Evolutionary conservation across 2,888 invertebrate genomes (phyloP).

Genomic region (Dynastes grantii): DNA sequence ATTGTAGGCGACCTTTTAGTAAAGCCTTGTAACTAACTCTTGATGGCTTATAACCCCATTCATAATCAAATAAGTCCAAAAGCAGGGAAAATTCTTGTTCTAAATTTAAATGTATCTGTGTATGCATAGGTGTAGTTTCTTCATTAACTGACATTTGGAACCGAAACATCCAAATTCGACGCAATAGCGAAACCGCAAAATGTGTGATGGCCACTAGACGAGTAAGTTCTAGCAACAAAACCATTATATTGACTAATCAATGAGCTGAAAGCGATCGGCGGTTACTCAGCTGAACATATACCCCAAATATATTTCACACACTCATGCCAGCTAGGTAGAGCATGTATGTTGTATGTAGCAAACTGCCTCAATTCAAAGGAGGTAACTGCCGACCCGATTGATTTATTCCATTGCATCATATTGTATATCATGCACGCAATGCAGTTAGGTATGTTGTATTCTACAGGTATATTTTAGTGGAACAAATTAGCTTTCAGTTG

Average conservation of each 20-base stretch:
- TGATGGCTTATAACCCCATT: too few species aligned
- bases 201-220: conserved; percentile 5
- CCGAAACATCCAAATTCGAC: neutral
- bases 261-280: conserved; percentile 36
- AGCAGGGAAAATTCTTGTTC: neutral
- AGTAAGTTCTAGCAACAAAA: conserved; percentile 34
- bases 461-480: conserved; percentile 6
- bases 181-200: conserved; percentile 23
- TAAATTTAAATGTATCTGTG: neutral
- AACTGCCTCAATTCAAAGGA: neutral
- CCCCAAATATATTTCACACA: conserved; percentile 17
- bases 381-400: neutral
- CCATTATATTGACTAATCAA: conserved; percentile 40
- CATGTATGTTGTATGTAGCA: neutral
- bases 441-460: neutral
- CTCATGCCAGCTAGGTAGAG: neutral
- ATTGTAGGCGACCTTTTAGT: too few species aligned
- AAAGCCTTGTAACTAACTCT: too few species aligned
- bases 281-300: conserved; percentile 32
- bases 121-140: neutral
- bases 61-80: too few species aligned
- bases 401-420: conserved; percentile 1
- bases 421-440: neutral
- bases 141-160: conserved; percentile 5
- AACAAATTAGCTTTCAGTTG: conserved; percentile 1